Evolutionary conservation across 2,888 invertebrate species (phyloP).

Genomic region (Aphidius colemani): DNA sequence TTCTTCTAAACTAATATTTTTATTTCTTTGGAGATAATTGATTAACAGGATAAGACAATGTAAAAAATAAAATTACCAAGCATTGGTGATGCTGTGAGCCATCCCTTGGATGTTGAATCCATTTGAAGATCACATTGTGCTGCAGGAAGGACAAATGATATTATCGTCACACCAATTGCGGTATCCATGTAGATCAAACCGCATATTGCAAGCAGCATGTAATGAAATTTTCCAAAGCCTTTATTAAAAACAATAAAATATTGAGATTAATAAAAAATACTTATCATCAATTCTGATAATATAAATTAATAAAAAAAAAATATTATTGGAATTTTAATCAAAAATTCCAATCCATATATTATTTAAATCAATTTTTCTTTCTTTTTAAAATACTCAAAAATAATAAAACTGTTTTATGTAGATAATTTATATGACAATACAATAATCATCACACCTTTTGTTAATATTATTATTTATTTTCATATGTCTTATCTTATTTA

Average conservation of each 20-base stretch:
- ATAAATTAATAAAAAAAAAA: background rate
- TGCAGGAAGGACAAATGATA: slow-evolving; percentile 65
- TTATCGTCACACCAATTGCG: slow-evolving; percentile 62
- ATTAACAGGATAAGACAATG: background rate
- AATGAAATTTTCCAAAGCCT: slow-evolving; percentile 65
- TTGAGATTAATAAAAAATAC: background rate
- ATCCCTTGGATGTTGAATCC: slow-evolving; percentile 59
- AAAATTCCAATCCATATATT: background rate
- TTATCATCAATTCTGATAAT: background rate
- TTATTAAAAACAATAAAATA: slow-evolving; percentile 16
- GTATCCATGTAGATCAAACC: slow-evolving; percentile 66
- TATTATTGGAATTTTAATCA: background rate
- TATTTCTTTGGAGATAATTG: background rate
- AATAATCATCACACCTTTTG: too few species aligned
- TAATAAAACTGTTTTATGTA: background rate
- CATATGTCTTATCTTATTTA: too few species aligned
- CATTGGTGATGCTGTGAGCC: slow-evolving; percentile 59
- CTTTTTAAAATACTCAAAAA: background rate
- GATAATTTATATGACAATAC: background rate
- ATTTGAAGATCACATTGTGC: slow-evolving; percentile 61
- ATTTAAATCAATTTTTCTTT: background rate
- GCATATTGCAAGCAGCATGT: slow-evolving; percentile 60
- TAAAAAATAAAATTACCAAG: slow-evolving; percentile 45
- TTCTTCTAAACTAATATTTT: background rate
- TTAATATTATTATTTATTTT: too few species aligned